Conservation (phyloP, 2,113 vertebrate genomes). For the Coptodon rendalli region DNA sequence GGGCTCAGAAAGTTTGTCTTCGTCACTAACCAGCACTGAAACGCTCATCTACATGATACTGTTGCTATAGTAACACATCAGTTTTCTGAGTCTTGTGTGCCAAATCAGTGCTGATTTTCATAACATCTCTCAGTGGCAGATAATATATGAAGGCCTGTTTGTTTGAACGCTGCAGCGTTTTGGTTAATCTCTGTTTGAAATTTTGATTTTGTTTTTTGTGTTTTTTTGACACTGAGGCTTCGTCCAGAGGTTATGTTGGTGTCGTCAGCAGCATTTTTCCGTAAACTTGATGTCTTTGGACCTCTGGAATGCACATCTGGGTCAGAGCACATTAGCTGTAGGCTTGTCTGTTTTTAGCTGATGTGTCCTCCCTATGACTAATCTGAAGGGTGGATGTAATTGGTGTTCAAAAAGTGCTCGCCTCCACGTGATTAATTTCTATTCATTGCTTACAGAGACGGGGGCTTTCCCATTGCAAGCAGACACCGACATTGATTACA, state of each 20-base stretch:
- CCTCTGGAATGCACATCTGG: neutral
- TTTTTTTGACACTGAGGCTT: neutral
- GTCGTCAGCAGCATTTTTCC: neutral
- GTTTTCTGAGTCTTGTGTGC: neutral
- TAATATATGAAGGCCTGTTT: neutral
- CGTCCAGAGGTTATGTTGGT: neutral
- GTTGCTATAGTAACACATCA: constrained; percentile 33
- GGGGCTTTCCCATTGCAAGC: constrained; percentile 11
- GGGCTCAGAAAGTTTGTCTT: constrained; percentile 9
- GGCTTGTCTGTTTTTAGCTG: neutral
- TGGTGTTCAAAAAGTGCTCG: constrained; percentile 35
- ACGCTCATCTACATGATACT: neutral
- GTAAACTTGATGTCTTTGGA: neutral
- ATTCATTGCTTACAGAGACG: constrained; percentile 12
- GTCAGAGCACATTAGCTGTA: neutral
- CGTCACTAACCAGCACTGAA: neutral
- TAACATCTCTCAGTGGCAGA: neutral
- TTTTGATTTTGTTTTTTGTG: neutral
- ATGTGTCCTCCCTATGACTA: neutral
- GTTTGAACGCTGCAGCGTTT: neutral
- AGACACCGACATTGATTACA: constrained; percentile 10
- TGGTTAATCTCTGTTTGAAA: neutral
- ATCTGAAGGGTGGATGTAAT: constrained; percentile 26
- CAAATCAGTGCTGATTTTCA: neutral
- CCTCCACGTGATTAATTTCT: constrained; percentile 35